phyloP scores from a whole-genome alignment of 2,888 invertebrate genomes.

The Bugula neritina region DNA sequence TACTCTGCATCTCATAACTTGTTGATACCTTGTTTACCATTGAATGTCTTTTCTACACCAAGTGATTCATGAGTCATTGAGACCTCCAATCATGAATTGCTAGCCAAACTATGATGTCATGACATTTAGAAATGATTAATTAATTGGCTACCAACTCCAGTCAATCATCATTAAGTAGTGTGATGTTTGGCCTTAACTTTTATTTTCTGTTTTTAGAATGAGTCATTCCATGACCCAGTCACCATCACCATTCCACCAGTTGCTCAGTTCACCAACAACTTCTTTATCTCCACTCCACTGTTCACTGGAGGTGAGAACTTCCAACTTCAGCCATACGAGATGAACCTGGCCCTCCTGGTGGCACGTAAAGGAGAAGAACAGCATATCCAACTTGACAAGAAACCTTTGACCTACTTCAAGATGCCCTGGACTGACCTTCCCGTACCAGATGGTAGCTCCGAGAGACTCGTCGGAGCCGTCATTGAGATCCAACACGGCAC shows the following conservation, averaged over 20 bases:
- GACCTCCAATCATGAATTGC: no score
- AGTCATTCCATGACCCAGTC: conserved; percentile 13
- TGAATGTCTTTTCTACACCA: no score
- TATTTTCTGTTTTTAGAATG: conserved; percentile 7
- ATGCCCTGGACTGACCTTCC: conserved; percentile 10
- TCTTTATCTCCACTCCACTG: conserved; percentile 19
- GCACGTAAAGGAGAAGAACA: conserved; percentile 11
- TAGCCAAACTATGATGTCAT: no score
- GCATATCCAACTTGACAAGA: neutral
- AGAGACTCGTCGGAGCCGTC: conserved; percentile 2
- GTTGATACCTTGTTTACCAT: no score
- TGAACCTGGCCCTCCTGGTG: conserved; percentile 13
- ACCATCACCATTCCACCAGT: conserved; percentile 22
- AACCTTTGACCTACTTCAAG: neutral
- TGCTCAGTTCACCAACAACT: conserved; percentile 25
- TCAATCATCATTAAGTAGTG: no score
- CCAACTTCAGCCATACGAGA: neutral
- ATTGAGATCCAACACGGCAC: neutral
- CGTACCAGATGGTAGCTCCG: neutral
- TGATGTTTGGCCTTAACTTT: neutral
- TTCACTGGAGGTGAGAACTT: conserved; percentile 3
- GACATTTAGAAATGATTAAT: no score
- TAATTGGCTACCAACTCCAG: no score
- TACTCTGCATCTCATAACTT: no score
- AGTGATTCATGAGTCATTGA: no score